These are phyloP conservation scores for Pycnonotus jocosus DNA, from an alignment of 2,113 vertebrate genomes.

Conservation along the genomic window DNA sequence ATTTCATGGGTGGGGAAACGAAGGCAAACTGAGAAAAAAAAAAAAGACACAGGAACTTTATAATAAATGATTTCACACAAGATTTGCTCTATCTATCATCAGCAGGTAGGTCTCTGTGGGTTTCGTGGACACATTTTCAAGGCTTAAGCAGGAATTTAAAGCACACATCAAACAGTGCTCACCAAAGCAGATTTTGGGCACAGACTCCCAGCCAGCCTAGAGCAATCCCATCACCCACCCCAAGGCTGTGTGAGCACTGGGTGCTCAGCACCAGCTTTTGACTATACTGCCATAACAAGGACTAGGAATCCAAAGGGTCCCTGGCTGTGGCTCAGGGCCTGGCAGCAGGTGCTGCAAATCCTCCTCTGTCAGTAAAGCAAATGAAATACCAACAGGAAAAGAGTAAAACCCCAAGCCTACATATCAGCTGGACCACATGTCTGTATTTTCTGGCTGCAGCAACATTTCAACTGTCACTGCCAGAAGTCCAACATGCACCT, in stretches of 20 bases:
- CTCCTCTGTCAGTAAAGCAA: background rate
- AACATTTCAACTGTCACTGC: background rate
- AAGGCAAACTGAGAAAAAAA: background rate
- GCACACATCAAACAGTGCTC: background rate
- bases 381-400: background rate
- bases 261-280: background rate
- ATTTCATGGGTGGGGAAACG: slow-evolving; percentile 6
- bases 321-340: background rate
- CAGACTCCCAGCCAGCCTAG: background rate
- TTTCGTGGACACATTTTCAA: background rate
- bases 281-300: background rate
- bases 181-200: background rate
- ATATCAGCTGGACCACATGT: rapidly evolving
- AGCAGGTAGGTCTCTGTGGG: background rate
- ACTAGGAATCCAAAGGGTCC: background rate
- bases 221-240: background rate
- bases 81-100: background rate
- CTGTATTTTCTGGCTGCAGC: background rate
- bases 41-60: background rate
- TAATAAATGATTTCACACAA: background rate
- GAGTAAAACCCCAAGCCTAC: background rate
- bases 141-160: background rate
- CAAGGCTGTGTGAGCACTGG: background rate
- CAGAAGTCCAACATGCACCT: background rate
- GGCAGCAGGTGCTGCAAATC: background rate